Evolutionary conservation across 2,113 vertebrate genomes (phyloP).

Genomic region (Geococcyx californianus): DNA sequence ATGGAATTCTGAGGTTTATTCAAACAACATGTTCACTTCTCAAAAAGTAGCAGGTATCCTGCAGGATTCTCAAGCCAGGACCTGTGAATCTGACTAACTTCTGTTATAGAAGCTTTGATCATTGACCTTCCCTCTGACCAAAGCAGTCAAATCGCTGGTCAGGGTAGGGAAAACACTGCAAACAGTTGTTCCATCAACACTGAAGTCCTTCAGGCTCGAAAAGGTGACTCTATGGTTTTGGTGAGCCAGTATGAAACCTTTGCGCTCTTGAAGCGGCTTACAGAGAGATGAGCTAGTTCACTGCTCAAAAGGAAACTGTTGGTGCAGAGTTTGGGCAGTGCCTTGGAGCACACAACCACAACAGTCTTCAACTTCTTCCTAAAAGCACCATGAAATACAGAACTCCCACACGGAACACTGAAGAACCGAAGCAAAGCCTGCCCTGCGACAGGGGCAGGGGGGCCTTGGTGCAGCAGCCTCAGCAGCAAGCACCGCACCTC

Average conservation of each 20-base stretch:
- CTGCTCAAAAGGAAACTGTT: not conserved
- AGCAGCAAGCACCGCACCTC: not conserved
- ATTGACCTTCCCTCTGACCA: not conserved
- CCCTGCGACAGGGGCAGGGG: not conserved
- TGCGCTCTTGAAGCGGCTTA: not conserved
- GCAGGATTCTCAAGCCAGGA: not conserved
- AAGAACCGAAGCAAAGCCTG: not conserved
- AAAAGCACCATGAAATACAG: fast-evolving
- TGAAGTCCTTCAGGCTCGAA: not conserved
- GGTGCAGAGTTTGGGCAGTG: not conserved
- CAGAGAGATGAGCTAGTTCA: not conserved
- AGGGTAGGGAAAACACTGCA: not conserved
- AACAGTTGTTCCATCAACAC: not conserved
- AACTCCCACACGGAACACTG: not conserved
- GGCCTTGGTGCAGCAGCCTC: fast-evolving
- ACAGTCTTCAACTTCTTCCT: not conserved
- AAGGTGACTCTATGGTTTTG: not conserved
- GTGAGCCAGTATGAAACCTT: not conserved
- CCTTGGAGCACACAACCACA: not conserved
- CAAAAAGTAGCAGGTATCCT: not conserved
- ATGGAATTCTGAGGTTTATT: not conserved
- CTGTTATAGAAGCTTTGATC: not conserved
- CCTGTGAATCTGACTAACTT: not conserved
- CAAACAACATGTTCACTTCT: not conserved
- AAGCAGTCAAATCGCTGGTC: not conserved